Percentiles rank a stretch among this genome's conserved stretches.
phyloP scores from a whole-genome alignment of 2,113 vertebrate genomes.

The Donacobius atricapilla region DNA sequence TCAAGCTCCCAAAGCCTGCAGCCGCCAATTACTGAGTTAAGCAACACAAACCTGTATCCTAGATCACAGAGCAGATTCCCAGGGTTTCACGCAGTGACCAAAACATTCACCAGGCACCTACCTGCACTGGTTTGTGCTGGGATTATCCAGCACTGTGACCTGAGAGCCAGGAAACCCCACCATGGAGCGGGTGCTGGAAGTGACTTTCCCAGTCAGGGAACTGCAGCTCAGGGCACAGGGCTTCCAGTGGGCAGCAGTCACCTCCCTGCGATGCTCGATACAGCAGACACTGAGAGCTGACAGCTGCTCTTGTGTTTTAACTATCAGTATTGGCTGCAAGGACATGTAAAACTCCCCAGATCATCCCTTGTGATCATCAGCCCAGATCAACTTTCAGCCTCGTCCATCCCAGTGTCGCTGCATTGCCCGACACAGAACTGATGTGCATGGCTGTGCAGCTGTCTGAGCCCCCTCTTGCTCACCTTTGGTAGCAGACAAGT shows the following conservation, averaged over 20 bases:
- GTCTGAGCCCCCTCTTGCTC: not conserved
- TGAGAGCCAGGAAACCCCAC: not conserved
- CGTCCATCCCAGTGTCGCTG: not conserved
- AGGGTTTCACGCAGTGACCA: not conserved
- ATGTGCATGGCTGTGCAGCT: not conserved
- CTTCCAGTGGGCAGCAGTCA: not conserved
- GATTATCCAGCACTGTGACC: not conserved
- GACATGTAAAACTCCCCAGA: not conserved
- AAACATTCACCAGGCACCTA: not conserved
- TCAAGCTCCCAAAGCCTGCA: constrained; percentile 1
- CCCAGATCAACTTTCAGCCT: not conserved
- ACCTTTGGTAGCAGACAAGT: not conserved
- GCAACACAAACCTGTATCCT: not conserved
- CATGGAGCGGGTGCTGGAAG: fast-evolving
- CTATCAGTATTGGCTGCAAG: not conserved
- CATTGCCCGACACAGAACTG: fast-evolving
- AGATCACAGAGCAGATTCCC: not conserved
- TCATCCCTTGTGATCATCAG: too few species aligned
- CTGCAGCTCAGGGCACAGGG: not conserved
- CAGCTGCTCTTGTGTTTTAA: not conserved
- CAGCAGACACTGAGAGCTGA: not conserved
- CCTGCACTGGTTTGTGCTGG: not conserved
- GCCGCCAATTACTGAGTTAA: not conserved
- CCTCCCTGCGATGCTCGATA: not conserved
- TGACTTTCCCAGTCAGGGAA: not conserved